Conservation (phyloP, 2,888 invertebrate genomes). For the Yponomeuta sedellus region DNA sequence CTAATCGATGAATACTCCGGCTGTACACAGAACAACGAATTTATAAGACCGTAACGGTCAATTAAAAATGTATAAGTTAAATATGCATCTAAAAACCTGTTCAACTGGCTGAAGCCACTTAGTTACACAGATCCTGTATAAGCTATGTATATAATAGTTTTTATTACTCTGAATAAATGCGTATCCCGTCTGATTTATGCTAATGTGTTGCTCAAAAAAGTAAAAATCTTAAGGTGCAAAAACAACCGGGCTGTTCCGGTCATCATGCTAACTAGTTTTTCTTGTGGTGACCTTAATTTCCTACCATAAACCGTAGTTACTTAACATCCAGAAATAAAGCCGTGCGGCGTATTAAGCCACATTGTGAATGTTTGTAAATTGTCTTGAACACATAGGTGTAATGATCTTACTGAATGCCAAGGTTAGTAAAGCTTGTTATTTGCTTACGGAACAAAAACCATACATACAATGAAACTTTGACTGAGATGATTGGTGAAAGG, state of each 20-base stretch:
- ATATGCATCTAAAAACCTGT: not conserved
- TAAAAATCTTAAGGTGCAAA: too few relatives aligned
- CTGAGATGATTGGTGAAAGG: too few relatives aligned
- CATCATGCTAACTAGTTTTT: too few relatives aligned
- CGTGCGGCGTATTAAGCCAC: not conserved
- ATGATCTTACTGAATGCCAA: not conserved
- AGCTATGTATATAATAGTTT: not conserved
- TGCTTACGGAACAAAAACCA: not conserved
- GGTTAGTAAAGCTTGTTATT: not conserved
- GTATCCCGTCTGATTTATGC: too few relatives aligned
- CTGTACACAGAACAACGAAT: not conserved
- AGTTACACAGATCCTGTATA: not conserved
- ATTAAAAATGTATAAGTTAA: not conserved
- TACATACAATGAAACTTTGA: too few relatives aligned
- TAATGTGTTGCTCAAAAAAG: too few relatives aligned
- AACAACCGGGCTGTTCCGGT: too few relatives aligned
- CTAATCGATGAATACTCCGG: not conserved
- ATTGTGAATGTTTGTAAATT: not conserved
- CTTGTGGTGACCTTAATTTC: too few relatives aligned
- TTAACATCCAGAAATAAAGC: not conserved
- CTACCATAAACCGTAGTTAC: too few relatives aligned
- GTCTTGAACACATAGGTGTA: not conserved
- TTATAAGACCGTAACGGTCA: slow-evolving; percentile 1
- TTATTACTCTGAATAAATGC: too few relatives aligned
- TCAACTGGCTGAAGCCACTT: not conserved